Conservation (phyloP, 2,888 invertebrate species). For the Encarsia formosa region DNA sequence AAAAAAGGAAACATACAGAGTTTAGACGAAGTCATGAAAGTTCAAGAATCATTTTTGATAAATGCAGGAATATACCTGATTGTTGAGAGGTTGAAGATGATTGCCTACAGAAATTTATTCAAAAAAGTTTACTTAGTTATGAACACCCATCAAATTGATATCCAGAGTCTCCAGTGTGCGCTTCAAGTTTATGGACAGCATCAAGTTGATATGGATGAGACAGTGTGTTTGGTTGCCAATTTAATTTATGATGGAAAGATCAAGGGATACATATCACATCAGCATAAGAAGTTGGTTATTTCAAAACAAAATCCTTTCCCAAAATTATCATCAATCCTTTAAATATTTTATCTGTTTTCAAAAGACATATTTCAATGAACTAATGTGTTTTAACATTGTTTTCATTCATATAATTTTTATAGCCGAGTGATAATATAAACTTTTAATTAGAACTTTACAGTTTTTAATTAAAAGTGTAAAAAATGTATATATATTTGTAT, state of each 20-base stretch:
- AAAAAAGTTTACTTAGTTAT: constrained; percentile 80
- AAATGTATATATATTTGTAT: no score
- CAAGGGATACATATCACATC: constrained; percentile 96
- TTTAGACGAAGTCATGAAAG: constrained; percentile 78
- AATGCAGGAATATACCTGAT: constrained; percentile 96
- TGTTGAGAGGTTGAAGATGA: constrained; percentile 91
- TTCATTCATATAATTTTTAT: no score
- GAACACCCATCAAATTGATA: constrained; percentile 82
- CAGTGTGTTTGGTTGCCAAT: constrained; percentile 94
- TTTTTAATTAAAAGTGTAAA: no score
- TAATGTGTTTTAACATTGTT: no score
- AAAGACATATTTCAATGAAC: no score
- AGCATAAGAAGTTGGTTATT: constrained; percentile 94
- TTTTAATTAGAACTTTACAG: no score
- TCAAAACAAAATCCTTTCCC: constrained; percentile 98
- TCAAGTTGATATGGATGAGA: constrained; percentile 89
- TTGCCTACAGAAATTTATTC: constrained; percentile 93
- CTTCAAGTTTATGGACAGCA: constrained; percentile 75
- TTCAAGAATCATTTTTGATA: constrained; percentile 89
- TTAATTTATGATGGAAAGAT: constrained; percentile 95
- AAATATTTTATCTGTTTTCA: no score
- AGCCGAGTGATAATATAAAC: no score
- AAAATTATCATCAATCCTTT: constrained; percentile 61
- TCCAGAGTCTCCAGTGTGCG: constrained; percentile 78
- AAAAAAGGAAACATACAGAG: constrained; percentile 83